Conservation (phyloP, 2,888 invertebrate species). For the Hemistola chrysoprasaria region DNA sequence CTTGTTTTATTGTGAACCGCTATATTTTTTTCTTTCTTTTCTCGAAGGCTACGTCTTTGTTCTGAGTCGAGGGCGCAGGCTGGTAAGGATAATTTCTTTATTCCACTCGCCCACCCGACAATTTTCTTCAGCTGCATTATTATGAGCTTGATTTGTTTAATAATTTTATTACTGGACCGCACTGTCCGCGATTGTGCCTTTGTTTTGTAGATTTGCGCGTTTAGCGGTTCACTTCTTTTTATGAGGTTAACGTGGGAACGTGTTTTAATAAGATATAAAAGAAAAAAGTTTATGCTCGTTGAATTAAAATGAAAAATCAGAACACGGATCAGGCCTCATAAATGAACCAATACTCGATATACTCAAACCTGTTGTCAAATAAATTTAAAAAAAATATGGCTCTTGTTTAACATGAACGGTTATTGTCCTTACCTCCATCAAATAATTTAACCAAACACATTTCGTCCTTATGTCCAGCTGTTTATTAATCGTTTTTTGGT, state of each 20-base stretch:
- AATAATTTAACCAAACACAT: slow-evolving; percentile 35
- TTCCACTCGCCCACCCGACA: slow-evolving; percentile 73
- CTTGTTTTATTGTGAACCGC: slow-evolving; percentile 71
- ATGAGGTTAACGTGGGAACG: slow-evolving; percentile 30
- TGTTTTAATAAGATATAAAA: too few species aligned
- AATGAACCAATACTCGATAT: too few species aligned
- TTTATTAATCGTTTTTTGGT: slow-evolving; percentile 43
- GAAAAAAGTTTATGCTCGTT: too few species aligned
- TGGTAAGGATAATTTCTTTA: slow-evolving; percentile 81
- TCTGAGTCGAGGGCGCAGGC: slow-evolving; percentile 62
- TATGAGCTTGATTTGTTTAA: slow-evolving; percentile 81
- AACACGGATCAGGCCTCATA: too few species aligned
- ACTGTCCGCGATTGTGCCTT: slow-evolving; percentile 53
- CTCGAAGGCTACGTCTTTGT: slow-evolving; percentile 77
- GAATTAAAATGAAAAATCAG: too few species aligned
- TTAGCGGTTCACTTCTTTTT: slow-evolving; percentile 38
- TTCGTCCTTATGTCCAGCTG: slow-evolving; percentile 42
- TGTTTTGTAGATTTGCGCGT: slow-evolving; percentile 52
- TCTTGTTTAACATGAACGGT: slow-evolving; percentile 10
- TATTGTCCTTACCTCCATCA: slow-evolving; percentile 12
- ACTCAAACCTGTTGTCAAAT: too few species aligned
- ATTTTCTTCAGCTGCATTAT: slow-evolving; percentile 77
- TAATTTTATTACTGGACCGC: slow-evolving; percentile 78
- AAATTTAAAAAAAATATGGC: slow-evolving; percentile 10
- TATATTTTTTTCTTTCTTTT: slow-evolving; percentile 54